Evolutionary conservation across 1,140 invertebrate species (phyloP), one percentile per base, ranked within the genome.

Genomic region (Coelopa frigida): DNA sequence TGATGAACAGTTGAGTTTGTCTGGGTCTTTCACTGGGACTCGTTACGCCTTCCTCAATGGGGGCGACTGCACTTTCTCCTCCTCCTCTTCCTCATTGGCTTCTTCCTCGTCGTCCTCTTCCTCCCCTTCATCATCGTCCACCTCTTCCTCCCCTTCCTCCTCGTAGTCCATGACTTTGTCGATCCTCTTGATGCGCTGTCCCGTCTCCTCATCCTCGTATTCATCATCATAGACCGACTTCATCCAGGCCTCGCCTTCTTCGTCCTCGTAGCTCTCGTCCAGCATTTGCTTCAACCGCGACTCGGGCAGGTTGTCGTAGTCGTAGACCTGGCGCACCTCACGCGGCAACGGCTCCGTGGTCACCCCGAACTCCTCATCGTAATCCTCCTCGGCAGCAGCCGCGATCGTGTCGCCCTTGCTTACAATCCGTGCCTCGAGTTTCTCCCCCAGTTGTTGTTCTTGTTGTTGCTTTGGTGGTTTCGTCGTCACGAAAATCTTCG

Each of bases 301-400:
- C 51, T 68, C 64, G 35, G 64, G 64, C 38, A 65, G 56, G 54
- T 68, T 61, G 56, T 68, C 64, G 55, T 68, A 65, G 53, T 68
- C 64, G 50, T 65, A 68, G 35, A 68, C 51, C 36, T 68, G 64
- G 24, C 64, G 54, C 17, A 55, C 58, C 38, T 56, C 56, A 8
- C 63, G 59, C 24, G 53, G 50, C 21, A 57, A 51, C 24, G 49
- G 51, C 22, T 61, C 63, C 23, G 58, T 58, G 31, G 52, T 63
- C 20, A 43, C 47, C 50, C 51, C 31, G 20, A 53, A 46, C 51
- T 58, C 53, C 27, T 54, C 37, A 21, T 42, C 44, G 7, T 15
- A n/a, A 10, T 37, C 23, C 3, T 5, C 18, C 22, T 45, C 22
- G 22, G 33, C 2, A 15, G 27, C 7, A n/a, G 31, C 21, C 12